These are phyloP conservation scores for Orchestes rusci DNA, from an alignment of 2,888 invertebrate genomes.

Conservation along the genomic window DNA sequence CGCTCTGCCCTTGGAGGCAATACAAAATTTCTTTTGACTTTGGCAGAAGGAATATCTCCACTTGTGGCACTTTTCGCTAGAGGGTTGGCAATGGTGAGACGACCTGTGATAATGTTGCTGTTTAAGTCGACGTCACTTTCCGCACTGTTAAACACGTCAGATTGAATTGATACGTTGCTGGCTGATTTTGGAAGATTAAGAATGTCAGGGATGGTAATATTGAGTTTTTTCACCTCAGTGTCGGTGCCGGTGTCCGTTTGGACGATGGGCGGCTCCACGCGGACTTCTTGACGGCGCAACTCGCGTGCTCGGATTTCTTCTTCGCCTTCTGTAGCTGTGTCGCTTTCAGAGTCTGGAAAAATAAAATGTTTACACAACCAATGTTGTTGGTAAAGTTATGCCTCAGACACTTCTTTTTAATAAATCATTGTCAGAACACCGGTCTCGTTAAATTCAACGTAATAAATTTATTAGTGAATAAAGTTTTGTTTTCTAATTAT, in stretches of 20 bases:
- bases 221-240: slow-evolving; percentile 58
- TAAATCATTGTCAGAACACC: background rate
- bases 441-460: background rate
- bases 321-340: slow-evolving; percentile 68
- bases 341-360: slow-evolving; percentile 54
- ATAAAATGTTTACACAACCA: background rate
- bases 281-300: slow-evolving; percentile 60
- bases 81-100: slow-evolving; percentile 26
- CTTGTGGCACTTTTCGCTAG: slow-evolving; percentile 33
- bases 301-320: slow-evolving; percentile 61
- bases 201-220: slow-evolving; percentile 31
- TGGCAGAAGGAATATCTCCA: slow-evolving; percentile 23
- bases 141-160: slow-evolving; percentile 40
- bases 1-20: slow-evolving; percentile 36
- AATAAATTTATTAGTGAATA: slow-evolving; percentile 1
- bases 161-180: slow-evolving; percentile 36
- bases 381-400: no score
- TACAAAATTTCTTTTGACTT: slow-evolving; percentile 36
- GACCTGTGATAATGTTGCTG: slow-evolving; percentile 29
- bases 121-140: slow-evolving; percentile 38
- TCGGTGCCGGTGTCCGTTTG: slow-evolving; percentile 61
- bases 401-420: no score
- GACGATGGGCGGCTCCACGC: slow-evolving; percentile 55
- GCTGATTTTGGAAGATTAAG: slow-evolving; percentile 32
- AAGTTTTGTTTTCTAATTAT: background rate